phyloP scores from a whole-genome alignment of 2,113 vertebrate genomes.

The Falco punctatus region DNA sequence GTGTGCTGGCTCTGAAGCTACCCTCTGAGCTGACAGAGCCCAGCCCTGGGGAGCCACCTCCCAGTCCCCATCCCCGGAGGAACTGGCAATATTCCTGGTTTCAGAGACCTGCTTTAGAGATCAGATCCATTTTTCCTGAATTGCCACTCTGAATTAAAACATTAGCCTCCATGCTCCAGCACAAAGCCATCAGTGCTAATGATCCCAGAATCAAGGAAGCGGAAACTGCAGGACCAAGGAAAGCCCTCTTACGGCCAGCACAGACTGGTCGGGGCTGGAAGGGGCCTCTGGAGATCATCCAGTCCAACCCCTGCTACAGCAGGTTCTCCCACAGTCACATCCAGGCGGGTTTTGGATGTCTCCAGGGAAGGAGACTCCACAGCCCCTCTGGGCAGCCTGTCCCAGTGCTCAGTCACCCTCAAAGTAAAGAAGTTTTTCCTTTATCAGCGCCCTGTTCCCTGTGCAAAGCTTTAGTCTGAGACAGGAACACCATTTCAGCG shows the following conservation, averaged over 20 bases:
- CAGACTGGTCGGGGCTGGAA: too few relatives aligned
- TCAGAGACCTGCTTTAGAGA: not conserved
- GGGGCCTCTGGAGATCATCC: too few relatives aligned
- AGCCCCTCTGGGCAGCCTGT: too few relatives aligned
- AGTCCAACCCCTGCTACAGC: too few relatives aligned
- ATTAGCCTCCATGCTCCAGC: not conserved
- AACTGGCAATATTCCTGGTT: not conserved
- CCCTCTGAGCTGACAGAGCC: not conserved
- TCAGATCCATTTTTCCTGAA: fast-evolving
- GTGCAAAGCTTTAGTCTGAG: not conserved
- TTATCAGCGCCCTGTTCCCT: not conserved
- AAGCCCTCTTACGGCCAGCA: not conserved
- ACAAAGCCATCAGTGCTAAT: not conserved
- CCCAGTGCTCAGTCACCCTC: too few relatives aligned
- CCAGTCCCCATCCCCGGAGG: not conserved
- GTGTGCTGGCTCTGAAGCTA: not conserved
- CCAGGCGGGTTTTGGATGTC: too few relatives aligned
- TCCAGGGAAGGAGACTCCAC: too few relatives aligned
- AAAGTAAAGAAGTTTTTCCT: too few relatives aligned
- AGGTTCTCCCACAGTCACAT: too few relatives aligned
- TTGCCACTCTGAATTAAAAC: not conserved
- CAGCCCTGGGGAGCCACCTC: not conserved
- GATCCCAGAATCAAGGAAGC: not conserved
- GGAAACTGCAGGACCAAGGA: not conserved
- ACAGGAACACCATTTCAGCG: not conserved